These are phyloP conservation scores for Limnephilus lunatus DNA, from an alignment of 2,888 invertebrate species.

Conservation along the genomic window DNA sequence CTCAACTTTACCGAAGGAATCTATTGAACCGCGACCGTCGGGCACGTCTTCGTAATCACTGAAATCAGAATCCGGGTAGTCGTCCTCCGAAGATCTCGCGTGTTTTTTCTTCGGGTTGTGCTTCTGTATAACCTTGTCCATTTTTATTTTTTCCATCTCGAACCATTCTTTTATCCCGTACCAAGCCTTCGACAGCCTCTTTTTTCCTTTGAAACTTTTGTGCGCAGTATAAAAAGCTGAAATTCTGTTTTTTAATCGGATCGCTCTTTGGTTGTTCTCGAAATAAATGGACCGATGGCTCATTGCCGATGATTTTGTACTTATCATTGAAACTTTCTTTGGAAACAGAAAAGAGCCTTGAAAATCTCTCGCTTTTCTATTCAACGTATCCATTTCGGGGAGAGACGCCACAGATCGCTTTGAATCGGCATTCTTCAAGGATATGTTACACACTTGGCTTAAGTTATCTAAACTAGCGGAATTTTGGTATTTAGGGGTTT, in stretches of 20 bases:
- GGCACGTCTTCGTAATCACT: conserved; percentile 65
- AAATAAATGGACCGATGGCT: conserved; percentile 62
- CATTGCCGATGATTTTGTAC: conserved; percentile 49
- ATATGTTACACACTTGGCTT: conserved; percentile 64
- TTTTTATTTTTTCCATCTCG: conserved; percentile 61
- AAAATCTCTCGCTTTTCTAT: conserved; percentile 54
- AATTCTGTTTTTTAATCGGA: conserved; percentile 61
- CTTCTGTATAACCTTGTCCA: conserved; percentile 60
- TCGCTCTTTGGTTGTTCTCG: conserved; percentile 60
- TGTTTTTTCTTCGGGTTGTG: conserved; percentile 24
- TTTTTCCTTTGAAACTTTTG: conserved; percentile 64
- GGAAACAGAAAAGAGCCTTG: conserved; percentile 53
- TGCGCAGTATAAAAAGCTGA: conserved; percentile 63
- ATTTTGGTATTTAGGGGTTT: conserved; percentile 62
- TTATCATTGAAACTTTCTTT: conserved; percentile 36
- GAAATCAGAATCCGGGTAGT: conserved; percentile 65
- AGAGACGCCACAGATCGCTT: conserved; percentile 62
- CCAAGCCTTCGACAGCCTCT: conserved; percentile 65
- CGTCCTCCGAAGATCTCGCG: conserved; percentile 55
- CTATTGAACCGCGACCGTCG: conserved; percentile 55
- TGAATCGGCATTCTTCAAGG: conserved; percentile 61
- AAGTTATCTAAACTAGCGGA: conserved; percentile 65
- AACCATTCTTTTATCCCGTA: conserved; percentile 66
- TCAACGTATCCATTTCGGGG: conserved; percentile 60
- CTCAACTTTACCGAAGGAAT: conserved; percentile 61